Evolutionary conservation across 2,113 vertebrate genomes (phyloP).

Genomic region (Cygnus atratus): DNA sequence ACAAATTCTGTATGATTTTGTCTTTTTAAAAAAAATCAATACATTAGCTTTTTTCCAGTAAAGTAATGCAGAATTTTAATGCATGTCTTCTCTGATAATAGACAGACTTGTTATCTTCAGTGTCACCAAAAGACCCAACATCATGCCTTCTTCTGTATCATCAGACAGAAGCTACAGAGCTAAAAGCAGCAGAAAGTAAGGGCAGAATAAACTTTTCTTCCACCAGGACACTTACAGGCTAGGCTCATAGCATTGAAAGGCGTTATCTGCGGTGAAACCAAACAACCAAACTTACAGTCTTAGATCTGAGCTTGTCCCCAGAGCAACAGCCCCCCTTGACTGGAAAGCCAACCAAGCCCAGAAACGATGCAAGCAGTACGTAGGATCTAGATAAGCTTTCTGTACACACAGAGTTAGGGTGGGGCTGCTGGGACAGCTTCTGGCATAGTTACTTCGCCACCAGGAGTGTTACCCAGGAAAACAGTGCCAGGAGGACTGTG

Average conservation of each 20-base stretch:
- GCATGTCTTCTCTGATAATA: fast-evolving
- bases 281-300: fast-evolving
- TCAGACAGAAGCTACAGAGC: neutral
- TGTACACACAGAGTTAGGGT: neutral
- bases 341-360: neutral
- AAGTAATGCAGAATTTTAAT: neutral
- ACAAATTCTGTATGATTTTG: neutral
- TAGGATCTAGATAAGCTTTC: neutral
- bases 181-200: neutral
- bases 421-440: neutral
- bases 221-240: constrained; percentile 13
- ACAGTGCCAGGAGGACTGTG: neutral
- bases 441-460: fast-evolving
- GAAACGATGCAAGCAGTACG: fast-evolving
- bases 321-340: fast-evolving
- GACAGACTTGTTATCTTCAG: neutral
- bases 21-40: fast-evolving
- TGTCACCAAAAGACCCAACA: neutral
- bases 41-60: neutral
- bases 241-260: neutral
- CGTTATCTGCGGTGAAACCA: neutral
- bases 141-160: neutral
- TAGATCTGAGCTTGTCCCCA: neutral
- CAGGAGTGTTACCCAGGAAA: neutral
- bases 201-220: constrained; percentile 9